Conservation (phyloP, 2,113 vertebrate species). For the Tragelaphus strepsiceros region DNA sequence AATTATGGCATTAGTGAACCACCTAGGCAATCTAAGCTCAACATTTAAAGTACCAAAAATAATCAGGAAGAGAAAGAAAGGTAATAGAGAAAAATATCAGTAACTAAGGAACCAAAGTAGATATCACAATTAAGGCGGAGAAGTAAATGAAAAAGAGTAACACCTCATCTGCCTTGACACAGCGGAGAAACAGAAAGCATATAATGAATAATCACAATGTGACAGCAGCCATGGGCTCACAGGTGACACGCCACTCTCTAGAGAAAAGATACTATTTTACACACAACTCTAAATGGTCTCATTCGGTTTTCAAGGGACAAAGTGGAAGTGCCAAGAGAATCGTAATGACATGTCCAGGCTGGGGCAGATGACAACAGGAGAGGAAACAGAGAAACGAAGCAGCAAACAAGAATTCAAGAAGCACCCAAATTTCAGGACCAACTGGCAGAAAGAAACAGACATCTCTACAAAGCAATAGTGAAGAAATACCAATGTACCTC, state of each 20-base stretch:
- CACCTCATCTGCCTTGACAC: not conserved
- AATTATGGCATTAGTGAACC: not conserved
- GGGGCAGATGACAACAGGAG: not conserved
- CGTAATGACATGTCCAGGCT: not conserved
- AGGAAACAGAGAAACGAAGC: not conserved
- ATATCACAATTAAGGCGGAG: not conserved
- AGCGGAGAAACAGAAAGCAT: not conserved
- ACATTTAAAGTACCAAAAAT: not conserved
- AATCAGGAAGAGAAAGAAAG: not conserved
- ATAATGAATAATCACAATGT: not conserved
- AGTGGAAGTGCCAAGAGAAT: constrained; percentile 8
- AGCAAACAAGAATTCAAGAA: constrained; percentile 15
- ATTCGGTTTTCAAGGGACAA: constrained; percentile 14
- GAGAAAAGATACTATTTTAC: not conserved
- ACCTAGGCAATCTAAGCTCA: not conserved
- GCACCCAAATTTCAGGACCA: not conserved
- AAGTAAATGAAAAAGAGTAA: not conserved
- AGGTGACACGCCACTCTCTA: not conserved
- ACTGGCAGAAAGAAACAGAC: not conserved
- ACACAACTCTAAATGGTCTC: not conserved
- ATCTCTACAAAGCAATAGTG: not conserved
- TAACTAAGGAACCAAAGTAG: not conserved
- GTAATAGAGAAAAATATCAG: not conserved
- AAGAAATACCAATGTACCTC: not conserved
- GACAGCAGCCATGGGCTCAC: not conserved